Evolutionary conservation across 2,797 vertebrate genomes (phyloP).

Genomic region (Chaetophractus vellerosus): DNA sequence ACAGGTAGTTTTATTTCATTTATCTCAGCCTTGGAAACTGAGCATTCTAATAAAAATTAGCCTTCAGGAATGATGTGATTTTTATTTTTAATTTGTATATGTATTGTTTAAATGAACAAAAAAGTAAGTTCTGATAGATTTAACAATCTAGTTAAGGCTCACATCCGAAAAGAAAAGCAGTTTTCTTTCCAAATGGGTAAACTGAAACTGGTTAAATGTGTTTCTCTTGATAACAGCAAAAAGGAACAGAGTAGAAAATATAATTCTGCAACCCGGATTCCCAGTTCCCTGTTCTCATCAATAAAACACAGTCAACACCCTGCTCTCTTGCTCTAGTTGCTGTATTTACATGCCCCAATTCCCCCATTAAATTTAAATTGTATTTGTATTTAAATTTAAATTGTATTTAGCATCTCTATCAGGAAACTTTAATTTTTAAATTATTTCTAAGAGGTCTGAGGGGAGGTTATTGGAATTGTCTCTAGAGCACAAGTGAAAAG

Average conservation of each 20-base stretch:
- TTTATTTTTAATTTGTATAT: slow-evolving; percentile 31
- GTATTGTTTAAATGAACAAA: neutral
- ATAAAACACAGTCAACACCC: slow-evolving; percentile 68
- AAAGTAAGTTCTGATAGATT: slow-evolving; percentile 42
- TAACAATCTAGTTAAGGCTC: slow-evolving; percentile 32
- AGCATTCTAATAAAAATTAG: neutral
- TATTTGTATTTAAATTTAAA: slow-evolving; percentile 79
- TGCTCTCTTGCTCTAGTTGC: slow-evolving; percentile 72
- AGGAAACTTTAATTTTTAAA: slow-evolving; percentile 73
- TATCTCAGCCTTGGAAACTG: neutral
- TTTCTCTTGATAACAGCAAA: neutral
- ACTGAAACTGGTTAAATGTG: slow-evolving; percentile 54
- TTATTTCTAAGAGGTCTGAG: slow-evolving; percentile 49
- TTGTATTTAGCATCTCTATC: slow-evolving; percentile 61
- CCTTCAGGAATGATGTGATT: neutral
- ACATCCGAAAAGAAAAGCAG: slow-evolving; percentile 26
- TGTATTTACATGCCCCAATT: slow-evolving; percentile 75
- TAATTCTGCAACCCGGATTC: neutral
- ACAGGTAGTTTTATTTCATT: neutral
- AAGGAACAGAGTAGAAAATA: slow-evolving; percentile 10
- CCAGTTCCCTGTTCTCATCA: slow-evolving; percentile 67
- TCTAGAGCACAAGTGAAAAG: neutral
- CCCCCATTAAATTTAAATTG: slow-evolving; percentile 75
- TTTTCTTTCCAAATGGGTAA: slow-evolving; percentile 65
- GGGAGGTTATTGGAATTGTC: slow-evolving; percentile 13